A percentile compares a stretch with the other conserved stretches of the same genome.
These are phyloP conservation scores for Tetranychus urticae DNA, from an alignment of 1,140 invertebrate species.

Conservation along the genomic window DNA sequence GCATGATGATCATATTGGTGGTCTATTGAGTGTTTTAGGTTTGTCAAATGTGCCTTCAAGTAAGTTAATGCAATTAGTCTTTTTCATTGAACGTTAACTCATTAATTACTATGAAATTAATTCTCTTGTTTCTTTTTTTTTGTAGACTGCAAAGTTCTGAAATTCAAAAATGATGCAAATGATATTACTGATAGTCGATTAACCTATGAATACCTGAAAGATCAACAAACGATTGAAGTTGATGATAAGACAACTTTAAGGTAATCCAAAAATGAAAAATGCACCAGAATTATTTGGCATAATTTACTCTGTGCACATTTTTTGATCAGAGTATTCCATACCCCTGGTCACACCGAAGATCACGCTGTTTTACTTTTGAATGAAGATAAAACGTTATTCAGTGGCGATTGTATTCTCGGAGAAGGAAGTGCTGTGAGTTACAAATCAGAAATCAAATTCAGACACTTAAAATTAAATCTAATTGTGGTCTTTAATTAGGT, in stretches of 20 bases:
- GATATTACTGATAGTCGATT: constrained; percentile 15
- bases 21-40: constrained; percentile 41
- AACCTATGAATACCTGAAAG: constrained; percentile 33
- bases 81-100: too few relatives aligned
- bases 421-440: constrained; percentile 65
- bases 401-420: constrained; percentile 80
- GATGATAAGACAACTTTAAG: constrained; percentile 35
- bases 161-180: constrained; percentile 24
- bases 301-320: not conserved
- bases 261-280: too few relatives aligned
- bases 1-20: constrained; percentile 88
- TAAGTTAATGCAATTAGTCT: too few relatives aligned
- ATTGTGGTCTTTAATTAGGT: constrained; percentile 15
- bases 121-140: not conserved
- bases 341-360: constrained; percentile 87
- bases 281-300: too few relatives aligned
- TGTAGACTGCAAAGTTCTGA: constrained; percentile 36
- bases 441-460: too few relatives aligned
- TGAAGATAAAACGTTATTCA: constrained; percentile 72
- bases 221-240: constrained; percentile 51
- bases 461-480: too few relatives aligned
- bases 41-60: not conserved
- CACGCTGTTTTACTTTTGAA: constrained; percentile 54
- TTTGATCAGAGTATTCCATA: constrained; percentile 40
- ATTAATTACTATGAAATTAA: not conserved